Percentiles rank a stretch among this genome's conserved stretches.
Conservation (phyloP, 2,113 vertebrate species). For the Heptranchias perlo region DNA sequence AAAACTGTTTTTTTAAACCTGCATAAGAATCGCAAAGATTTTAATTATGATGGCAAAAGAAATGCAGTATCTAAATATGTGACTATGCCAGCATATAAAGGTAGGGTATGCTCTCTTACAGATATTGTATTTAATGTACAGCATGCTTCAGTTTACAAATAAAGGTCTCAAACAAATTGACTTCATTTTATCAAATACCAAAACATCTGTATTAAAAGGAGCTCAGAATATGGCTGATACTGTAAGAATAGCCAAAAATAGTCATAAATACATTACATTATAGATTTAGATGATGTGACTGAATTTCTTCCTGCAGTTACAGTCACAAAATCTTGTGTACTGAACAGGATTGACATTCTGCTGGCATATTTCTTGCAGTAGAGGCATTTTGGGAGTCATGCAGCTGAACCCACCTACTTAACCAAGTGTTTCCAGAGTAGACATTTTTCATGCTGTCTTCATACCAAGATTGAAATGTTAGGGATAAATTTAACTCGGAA, state of each 20-base stretch:
- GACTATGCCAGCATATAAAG: background rate
- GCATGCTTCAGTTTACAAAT: background rate
- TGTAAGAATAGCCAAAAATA: background rate
- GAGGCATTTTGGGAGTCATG: background rate
- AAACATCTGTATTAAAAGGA: background rate
- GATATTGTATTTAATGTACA: background rate
- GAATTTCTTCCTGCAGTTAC: background rate
- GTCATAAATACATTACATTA: background rate
- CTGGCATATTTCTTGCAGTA: background rate
- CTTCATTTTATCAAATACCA: background rate
- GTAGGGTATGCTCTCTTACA: background rate
- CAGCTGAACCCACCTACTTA: background rate
- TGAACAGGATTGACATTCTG: background rate
- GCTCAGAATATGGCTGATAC: background rate
- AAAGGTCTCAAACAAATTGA: background rate
- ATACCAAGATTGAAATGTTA: background rate
- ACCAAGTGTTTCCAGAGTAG: background rate
- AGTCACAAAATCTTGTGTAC: background rate
- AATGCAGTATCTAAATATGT: background rate
- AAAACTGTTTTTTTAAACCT: background rate
- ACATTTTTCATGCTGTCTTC: background rate
- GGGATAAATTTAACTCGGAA: background rate
- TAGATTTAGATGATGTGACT: background rate
- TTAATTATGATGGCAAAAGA: background rate
- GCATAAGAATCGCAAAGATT: background rate